A percentile compares a stretch with the other conserved stretches of the same genome.
These are phyloP conservation scores for Deroplatys truncata DNA, from an alignment of 2,888 invertebrate genomes.

Conservation along the genomic window DNA sequence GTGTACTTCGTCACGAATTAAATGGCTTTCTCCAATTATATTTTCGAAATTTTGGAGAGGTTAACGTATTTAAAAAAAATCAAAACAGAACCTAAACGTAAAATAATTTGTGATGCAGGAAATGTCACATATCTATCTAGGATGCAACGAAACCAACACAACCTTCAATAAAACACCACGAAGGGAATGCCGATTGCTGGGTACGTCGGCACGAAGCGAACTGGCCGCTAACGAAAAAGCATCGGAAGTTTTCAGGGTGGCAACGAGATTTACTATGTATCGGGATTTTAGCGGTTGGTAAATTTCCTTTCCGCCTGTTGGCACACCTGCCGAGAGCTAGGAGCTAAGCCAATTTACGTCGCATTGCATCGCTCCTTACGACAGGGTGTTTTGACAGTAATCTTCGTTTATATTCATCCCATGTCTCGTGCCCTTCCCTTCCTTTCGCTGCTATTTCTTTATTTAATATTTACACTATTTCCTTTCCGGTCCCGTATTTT, in stretches of 20 bases:
- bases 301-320: not conserved
- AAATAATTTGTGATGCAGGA: no score
- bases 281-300: not conserved
- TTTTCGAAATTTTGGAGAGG: no score
- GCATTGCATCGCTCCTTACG: not conserved
- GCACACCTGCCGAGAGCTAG: not conserved
- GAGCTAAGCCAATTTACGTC: not conserved
- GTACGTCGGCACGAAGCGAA: no score
- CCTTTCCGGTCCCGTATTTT: not conserved
- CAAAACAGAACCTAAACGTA: no score
- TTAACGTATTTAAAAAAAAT: no score
- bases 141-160: no score
- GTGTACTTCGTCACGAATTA: no score
- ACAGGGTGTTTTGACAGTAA: not conserved
- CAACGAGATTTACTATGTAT: not conserved
- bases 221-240: no score
- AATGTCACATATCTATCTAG: no score
- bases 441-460: not conserved
- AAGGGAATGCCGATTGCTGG: no score
- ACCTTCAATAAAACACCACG: no score
- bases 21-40: no score
- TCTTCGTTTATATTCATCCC: slow-evolving; percentile 1
- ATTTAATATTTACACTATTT: not conserved
- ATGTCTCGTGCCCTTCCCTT: not conserved
- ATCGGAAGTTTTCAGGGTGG: not conserved